Percentiles rank a stretch among this genome's conserved stretches.
Evolutionary conservation across 2,797 vertebrate genomes (phyloP).

Genomic region (Pachyuromys duprasi): DNA sequence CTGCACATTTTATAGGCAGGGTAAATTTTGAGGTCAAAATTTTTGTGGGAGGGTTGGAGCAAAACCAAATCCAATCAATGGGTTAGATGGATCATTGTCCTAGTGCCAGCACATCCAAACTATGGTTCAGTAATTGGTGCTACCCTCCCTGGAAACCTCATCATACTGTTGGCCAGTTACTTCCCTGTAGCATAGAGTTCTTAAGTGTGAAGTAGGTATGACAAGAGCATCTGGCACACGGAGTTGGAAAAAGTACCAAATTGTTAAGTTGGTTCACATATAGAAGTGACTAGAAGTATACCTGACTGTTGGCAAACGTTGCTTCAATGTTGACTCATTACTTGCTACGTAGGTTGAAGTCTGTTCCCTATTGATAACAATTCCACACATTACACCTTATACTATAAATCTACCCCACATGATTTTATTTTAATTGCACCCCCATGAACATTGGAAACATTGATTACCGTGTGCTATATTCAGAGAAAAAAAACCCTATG

Average conservation of each 20-base stretch:
- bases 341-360: background rate
- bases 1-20: no score
- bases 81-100: background rate
- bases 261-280: background rate
- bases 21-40: no score
- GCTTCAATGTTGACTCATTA: background rate
- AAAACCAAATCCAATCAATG: background rate
- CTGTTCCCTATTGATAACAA: background rate
- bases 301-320: background rate
- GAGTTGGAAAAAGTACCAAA: background rate
- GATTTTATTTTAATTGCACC: constrained; percentile 65
- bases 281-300: background rate
- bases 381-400: background rate
- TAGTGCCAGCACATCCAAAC: background rate
- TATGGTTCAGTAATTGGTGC: background rate
- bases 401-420: constrained; percentile 6
- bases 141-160: background rate
- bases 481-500: background rate
- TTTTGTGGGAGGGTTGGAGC: background rate
- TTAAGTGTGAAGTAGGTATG: background rate
- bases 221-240: background rate
- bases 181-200: constrained; percentile 11
- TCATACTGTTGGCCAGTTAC: background rate
- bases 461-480: constrained; percentile 11
- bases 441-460: background rate